A percentile compares a stretch with the other conserved stretches of the same genome.
Conservation (phyloP, 2,888 invertebrate species). For the Pristionchus mayeri region DNA sequence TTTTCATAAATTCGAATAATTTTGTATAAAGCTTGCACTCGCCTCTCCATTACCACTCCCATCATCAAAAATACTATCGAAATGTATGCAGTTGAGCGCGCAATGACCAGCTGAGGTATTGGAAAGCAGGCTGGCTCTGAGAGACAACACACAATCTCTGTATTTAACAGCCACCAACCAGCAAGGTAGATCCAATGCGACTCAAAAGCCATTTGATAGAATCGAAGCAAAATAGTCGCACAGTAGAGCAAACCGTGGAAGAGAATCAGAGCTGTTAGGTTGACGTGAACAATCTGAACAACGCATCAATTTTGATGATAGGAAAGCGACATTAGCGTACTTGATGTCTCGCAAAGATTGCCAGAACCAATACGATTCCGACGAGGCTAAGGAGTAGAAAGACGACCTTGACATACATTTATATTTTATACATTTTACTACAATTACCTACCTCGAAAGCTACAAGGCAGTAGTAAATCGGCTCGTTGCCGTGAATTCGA, state of each 20-base stretch:
- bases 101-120: background rate
- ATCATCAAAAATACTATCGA: background rate
- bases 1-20: too few relatives aligned
- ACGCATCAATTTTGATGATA: background rate
- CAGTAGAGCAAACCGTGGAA: slow-evolving; percentile 8
- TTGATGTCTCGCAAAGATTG: background rate
- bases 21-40: too few relatives aligned
- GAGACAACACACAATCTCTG: background rate
- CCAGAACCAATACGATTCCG: background rate
- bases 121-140: slow-evolving; percentile 7
- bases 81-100: background rate
- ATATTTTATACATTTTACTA: too few relatives aligned
- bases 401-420: background rate
- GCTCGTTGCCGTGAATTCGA: background rate
- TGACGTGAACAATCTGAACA: slow-evolving; percentile 1
- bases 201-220: background rate
- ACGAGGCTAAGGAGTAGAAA: background rate
- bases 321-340: background rate
- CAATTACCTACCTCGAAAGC: background rate
- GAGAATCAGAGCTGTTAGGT: background rate
- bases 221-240: background rate
- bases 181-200: background rate
- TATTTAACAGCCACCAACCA: background rate
- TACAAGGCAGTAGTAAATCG: background rate
- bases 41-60: background rate